Percentiles rank a stretch among this genome's conserved stretches.
Conservation (phyloP, 1,140 invertebrate species). For the Trachymyrmex septentrionalis region DNA sequence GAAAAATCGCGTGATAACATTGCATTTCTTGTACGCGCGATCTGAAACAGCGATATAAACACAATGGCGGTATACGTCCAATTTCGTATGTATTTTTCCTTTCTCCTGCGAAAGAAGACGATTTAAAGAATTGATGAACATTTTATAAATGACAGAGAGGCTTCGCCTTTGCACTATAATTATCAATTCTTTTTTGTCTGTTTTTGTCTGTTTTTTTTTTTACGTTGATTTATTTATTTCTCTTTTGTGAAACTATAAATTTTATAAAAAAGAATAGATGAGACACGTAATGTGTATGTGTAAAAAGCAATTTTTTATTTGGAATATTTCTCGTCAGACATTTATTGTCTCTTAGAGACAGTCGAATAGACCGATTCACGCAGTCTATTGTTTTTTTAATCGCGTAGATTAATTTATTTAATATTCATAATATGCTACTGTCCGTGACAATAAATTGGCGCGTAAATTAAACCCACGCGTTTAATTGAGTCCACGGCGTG, state of each 20-base stretch:
- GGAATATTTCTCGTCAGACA: background rate
- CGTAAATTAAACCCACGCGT: constrained; percentile 22
- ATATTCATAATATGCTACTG: background rate
- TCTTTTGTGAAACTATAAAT: background rate
- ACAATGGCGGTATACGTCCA: background rate
- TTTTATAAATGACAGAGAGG: background rate
- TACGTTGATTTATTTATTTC: background rate
- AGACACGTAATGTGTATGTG: background rate
- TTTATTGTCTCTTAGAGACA: background rate
- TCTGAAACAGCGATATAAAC: background rate
- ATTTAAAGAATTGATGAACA: background rate
- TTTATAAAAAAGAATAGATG: background rate
- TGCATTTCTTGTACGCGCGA: background rate
- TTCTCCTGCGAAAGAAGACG: background rate
- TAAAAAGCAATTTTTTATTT: background rate
- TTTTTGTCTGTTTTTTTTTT: background rate
- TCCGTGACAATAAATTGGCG: constrained; percentile 24
- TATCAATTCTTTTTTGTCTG: background rate
- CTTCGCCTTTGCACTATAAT: background rate
- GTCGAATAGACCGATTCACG: background rate
- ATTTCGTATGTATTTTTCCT: background rate
- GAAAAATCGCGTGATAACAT: constrained; percentile 1
- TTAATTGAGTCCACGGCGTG: background rate
- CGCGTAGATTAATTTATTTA: constrained; percentile 12
- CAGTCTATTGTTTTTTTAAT: background rate